Evolutionary conservation across 2,797 vertebrate species (phyloP).

Genomic region (Spea hammondii): DNA sequence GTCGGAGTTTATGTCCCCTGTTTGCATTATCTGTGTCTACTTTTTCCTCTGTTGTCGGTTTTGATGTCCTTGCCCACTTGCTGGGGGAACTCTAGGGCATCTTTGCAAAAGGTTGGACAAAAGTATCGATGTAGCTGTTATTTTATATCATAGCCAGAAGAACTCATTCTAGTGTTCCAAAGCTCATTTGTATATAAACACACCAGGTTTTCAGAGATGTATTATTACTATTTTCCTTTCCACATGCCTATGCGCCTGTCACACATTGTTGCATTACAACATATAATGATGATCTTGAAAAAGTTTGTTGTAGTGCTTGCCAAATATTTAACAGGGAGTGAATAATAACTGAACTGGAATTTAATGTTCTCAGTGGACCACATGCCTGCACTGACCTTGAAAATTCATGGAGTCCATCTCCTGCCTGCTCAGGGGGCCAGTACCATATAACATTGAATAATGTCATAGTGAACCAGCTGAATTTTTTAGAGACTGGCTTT

Average conservation of each 20-base stretch:
- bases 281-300: slow-evolving; percentile 62
- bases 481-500: slow-evolving; percentile 80
- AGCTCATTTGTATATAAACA: no score
- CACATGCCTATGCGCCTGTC: background rate
- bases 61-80: no score
- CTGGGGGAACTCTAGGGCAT: no score
- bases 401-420: slow-evolving; percentile 76
- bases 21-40: no score
- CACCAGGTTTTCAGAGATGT: no score
- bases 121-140: no score
- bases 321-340: slow-evolving; percentile 70
- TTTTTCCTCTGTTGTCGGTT: no score
- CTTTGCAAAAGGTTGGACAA: no score
- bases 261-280: slow-evolving; percentile 58
- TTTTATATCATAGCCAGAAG: no score
- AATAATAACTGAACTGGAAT: slow-evolving; percentile 72
- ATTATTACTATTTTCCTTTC: no score
- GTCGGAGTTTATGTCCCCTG: no score
- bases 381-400: slow-evolving; percentile 70
- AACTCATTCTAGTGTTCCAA: no score
- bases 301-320: slow-evolving; percentile 62
- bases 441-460: slow-evolving; percentile 75
- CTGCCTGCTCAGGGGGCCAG: slow-evolving; percentile 74
- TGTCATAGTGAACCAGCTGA: slow-evolving; percentile 78
- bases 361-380: slow-evolving; percentile 68